A percentile compares a stretch with the other conserved stretches of the same genome.
phyloP scores from a whole-genome alignment of 2,888 invertebrate species.

The Sesia bembeciformis region DNA sequence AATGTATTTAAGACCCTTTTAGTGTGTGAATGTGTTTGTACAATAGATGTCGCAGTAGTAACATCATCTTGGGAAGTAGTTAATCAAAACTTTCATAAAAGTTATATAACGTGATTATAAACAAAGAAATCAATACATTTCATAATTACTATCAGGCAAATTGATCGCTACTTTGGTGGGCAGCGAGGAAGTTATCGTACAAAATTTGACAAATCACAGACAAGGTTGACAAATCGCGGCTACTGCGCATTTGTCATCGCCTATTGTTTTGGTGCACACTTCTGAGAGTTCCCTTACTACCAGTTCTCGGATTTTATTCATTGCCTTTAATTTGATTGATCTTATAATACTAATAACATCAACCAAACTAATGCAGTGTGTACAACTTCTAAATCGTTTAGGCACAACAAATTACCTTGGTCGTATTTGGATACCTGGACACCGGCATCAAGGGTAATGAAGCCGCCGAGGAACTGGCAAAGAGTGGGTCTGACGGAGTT shows the following conservation, averaged over 20 bases:
- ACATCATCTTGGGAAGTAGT: background rate
- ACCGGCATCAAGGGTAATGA: no score
- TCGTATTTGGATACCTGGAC: no score
- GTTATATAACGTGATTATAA: background rate
- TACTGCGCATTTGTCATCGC: constrained; percentile 22
- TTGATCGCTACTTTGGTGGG: constrained; percentile 14
- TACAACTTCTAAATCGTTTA: no score
- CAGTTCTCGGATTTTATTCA: background rate
- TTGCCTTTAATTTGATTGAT: background rate
- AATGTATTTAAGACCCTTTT: no score
- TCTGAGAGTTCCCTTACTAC: background rate
- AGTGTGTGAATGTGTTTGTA: background rate
- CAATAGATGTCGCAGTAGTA: no score
- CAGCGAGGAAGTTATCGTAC: constrained; percentile 24
- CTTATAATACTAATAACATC: no score
- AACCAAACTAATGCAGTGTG: no score
- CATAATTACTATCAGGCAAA: background rate
- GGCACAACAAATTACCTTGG: no score
- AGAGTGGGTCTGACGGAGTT: no score
- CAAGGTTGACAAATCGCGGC: constrained; percentile 33
- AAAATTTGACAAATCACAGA: constrained; percentile 47
- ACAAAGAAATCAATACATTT: background rate
- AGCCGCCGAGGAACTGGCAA: no score
- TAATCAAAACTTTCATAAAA: background rate
- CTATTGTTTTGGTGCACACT: constrained; percentile 16